Base-by-base conservation (phyloP, 2,888 invertebrate genomes). In the Drosophila pullipes region DNA sequence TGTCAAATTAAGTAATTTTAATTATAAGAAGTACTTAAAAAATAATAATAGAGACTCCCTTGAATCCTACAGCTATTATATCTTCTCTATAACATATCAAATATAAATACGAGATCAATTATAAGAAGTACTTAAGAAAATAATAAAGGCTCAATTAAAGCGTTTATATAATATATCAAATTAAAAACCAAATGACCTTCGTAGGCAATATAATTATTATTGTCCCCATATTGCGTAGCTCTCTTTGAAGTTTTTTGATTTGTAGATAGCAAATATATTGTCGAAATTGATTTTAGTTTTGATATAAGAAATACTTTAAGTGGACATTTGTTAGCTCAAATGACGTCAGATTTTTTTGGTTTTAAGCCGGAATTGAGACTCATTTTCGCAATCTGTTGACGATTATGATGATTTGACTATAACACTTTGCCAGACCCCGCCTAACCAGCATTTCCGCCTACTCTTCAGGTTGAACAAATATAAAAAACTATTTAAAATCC, bases 401-500 rank as follows among this genome's bases (percentile, higher is more conserved):
- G 28, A 50, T 28, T 50, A 50, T 16, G 47, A 25, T 9, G 7
- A 47, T 25, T 47, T 22, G 22, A 47, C 7, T 4, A 25, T 25
- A 25, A 25, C 22, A 47, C 47, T 25, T 25, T 47, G 16, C 44
- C 44, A 44, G 11, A 22, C 18, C 18, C 28, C 10, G 6, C 3
- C 28, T 10, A 28, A 4, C 10, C 18, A 5, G 2, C 1, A 2
- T 28, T 18, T 10, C 18, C 16, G 2, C 18, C 50, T 11, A 10
- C 5, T 18, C 50, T 18, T 28, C 28, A 25, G 16, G 1, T 25
- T 47, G 47, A 25, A 25, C 47, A 47, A 47, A 25, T 47, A 16
- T 25, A 47, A 47, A 47, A 47, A 47, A 47, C 16, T 47, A 25
- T 30, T 13, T 33, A 28, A 63, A 55, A 44, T 58, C 58, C 30